A percentile compares a stretch with the other conserved stretches of the same genome.
Evolutionary conservation across 2,113 vertebrate species (phyloP).

Genomic region (Maccullochella peelii): DNA sequence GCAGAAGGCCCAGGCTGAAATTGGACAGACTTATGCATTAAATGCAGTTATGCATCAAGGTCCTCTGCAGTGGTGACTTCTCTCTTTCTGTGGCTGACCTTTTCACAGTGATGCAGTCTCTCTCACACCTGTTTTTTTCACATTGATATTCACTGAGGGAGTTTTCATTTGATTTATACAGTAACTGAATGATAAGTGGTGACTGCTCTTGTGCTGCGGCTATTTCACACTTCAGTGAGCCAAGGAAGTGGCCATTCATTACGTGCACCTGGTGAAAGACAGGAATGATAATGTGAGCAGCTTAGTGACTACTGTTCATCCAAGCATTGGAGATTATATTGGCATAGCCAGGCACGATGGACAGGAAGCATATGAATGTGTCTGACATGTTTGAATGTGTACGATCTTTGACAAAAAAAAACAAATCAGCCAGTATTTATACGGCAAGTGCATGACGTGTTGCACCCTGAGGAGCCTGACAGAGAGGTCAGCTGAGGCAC

Average conservation of each 20-base stretch:
- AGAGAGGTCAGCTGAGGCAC: background rate
- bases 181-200: slow-evolving; percentile 19
- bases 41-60: slow-evolving; percentile 1
- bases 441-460: background rate
- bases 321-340: background rate
- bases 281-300: slow-evolving; percentile 39
- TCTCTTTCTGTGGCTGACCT: slow-evolving; percentile 31
- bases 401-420: background rate
- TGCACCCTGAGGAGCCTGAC: background rate
- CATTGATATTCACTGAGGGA: slow-evolving; percentile 48
- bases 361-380: background rate
- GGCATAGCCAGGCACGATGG: background rate
- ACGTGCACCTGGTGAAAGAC: slow-evolving; percentile 11
- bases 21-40: slow-evolving; percentile 14
- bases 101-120: slow-evolving; percentile 4
- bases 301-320: slow-evolving; percentile 9
- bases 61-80: background rate
- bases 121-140: slow-evolving; percentile 1
- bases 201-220: background rate
- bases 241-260: slow-evolving; percentile 34
- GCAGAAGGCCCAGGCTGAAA: background rate
- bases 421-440: background rate
- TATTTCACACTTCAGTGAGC: slow-evolving; percentile 42
- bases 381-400: background rate
- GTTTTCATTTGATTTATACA: slow-evolving; percentile 46